Evolutionary conservation across 2,113 vertebrate species (phyloP).

Genomic region (Aplodontia rufa): DNA sequence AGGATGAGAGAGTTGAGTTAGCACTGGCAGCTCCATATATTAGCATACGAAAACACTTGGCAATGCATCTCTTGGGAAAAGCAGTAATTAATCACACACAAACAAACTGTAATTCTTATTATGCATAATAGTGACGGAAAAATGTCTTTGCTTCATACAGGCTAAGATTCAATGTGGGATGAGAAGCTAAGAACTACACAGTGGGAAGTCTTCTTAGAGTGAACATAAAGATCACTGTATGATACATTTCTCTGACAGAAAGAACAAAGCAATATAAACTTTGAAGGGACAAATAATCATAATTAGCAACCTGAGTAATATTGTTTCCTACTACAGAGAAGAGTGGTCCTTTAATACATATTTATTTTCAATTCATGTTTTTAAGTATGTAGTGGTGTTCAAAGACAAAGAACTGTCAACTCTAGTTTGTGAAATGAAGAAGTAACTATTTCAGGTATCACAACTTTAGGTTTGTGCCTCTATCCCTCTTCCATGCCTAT

Average conservation of each 20-base stretch:
- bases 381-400: neutral
- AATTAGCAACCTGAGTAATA: conserved; percentile 60
- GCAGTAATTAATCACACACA: conserved; percentile 78
- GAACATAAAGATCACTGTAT: conserved; percentile 10
- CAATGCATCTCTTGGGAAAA: conserved; percentile 66
- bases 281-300: neutral
- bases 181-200: conserved; percentile 42
- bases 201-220: conserved; percentile 22
- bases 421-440: neutral
- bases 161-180: conserved; percentile 24
- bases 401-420: neutral
- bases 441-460: neutral
- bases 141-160: conserved; percentile 60
- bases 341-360: neutral
- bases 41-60: conserved; percentile 75
- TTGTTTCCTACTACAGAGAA: neutral
- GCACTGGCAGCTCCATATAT: conserved; percentile 70
- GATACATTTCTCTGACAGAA: conserved; percentile 15
- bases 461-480: neutral
- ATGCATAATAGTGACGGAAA: conserved; percentile 65
- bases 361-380: neutral
- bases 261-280: conserved; percentile 1
- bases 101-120: conserved; percentile 76
- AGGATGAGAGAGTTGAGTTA: conserved; percentile 61
- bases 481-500: rapidly evolving